These are phyloP conservation scores for Hucho hucho DNA, from an alignment of 2,113 vertebrate species.

Conservation along the genomic window DNA sequence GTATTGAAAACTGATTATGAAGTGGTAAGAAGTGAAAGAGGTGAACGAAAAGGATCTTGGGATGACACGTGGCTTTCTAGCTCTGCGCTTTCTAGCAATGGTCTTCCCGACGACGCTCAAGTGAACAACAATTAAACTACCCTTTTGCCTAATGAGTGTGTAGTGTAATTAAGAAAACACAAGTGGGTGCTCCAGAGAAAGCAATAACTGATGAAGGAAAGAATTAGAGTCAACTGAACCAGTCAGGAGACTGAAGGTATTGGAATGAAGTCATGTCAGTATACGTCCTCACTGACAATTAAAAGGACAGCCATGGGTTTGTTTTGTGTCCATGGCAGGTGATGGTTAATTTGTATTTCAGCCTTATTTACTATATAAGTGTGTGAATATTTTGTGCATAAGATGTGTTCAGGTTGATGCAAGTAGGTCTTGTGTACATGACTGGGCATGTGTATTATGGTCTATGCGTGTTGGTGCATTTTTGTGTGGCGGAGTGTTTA, in stretches of 20 bases:
- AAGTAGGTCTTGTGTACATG: not conserved
- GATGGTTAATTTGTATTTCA: too few relatives aligned
- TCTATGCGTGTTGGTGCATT: not conserved
- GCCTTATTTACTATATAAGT: not conserved
- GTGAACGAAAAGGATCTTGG: too few relatives aligned
- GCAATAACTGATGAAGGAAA: too few relatives aligned
- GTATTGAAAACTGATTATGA: too few relatives aligned
- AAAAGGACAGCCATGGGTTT: too few relatives aligned
- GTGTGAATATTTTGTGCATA: not conserved
- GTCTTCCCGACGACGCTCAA: slow-evolving; percentile 3
- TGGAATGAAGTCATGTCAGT: not conserved
- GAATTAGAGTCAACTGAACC: not conserved
- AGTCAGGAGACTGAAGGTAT: not conserved
- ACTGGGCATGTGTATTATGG: not conserved
- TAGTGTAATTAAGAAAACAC: slow-evolving; percentile 15
- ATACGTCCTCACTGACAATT: too few relatives aligned
- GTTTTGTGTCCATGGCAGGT: too few relatives aligned
- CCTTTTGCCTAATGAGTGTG: slow-evolving; percentile 1
- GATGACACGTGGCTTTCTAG: too few relatives aligned
- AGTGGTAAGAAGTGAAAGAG: too few relatives aligned
- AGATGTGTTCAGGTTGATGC: not conserved
- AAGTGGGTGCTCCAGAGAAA: not conserved
- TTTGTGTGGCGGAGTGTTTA: too few relatives aligned
- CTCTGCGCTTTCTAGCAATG: not conserved
- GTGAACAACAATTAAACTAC: slow-evolving; percentile 11